Base-by-base conservation (phyloP, 2,888 invertebrate species). In the Hypolimnas misippus region DNA sequence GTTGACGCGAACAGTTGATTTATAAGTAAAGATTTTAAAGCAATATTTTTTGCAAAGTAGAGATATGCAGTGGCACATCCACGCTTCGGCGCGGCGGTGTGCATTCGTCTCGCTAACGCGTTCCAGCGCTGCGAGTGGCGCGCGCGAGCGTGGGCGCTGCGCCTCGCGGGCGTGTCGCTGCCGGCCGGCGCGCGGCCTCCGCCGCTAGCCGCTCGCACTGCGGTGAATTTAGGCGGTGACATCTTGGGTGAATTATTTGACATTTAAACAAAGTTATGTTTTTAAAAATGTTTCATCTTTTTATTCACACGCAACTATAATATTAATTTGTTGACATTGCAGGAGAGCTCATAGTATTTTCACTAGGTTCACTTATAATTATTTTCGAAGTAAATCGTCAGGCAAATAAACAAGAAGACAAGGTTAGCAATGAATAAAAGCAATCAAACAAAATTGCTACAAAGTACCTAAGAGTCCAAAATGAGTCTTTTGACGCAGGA, bases 351-450 rank as follows among this genome's bases (percentile, higher is more conserved):
- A 70, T 77, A 0, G 57, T 83, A 14, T 82, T 83, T 57, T 40
- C 58, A 2, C 40, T 83, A 29, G 81, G 81, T 14, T 71, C 79
- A 0, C 25, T 70, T 10, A 79, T 79, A 14, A 4, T 82, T 12
- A 68, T 74, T 3, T 77, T 75, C 17, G 83, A 83, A 67, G 72
- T 78, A 25, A 82, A 79, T 62, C 75, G 83, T 2, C 82, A 83
- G 61, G 79, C 77, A 3, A 58, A 46, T 14, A 79, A 73, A 3
- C 73, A 78, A 46, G 77, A 80, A 7, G 55, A 51, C 0, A 70
- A 72, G 68, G 75, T 75, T 55, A 49, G 8, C 0, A 10, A 8
- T 1, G 5, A 19, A 4, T 12, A 12, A 10, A 12, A 1, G 1
- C 10, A 19, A n/a, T 10, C 19, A 12, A 19, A 12, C 10, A 10